These are phyloP conservation scores for Pseudobourletiella spinata DNA, from an alignment of 1,140 invertebrate genomes.

Conservation along the genomic window DNA sequence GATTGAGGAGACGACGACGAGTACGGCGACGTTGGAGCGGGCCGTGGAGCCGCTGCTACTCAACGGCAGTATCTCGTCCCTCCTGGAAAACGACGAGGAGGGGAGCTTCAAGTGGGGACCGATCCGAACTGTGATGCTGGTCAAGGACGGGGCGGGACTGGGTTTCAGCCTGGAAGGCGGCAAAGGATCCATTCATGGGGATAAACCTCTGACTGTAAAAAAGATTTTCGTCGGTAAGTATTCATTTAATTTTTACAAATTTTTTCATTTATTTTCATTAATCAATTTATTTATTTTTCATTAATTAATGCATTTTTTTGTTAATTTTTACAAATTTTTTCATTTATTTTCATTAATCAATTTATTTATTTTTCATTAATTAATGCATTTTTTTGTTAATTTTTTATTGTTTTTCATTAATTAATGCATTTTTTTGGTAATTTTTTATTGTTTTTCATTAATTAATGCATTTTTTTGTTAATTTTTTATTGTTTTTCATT, in stretches of 20 bases:
- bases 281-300: too few relatives aligned
- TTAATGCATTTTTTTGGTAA: too few relatives aligned
- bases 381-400: too few relatives aligned
- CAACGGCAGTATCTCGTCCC: conserved; percentile 18
- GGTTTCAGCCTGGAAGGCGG: conserved; percentile 90
- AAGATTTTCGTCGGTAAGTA: conserved; percentile 79
- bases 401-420: too few relatives aligned
- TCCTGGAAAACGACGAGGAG: conserved; percentile 33
- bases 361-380: too few relatives aligned
- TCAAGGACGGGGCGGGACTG: conserved; percentile 77
- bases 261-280: too few relatives aligned
- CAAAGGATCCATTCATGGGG: conserved; percentile 75
- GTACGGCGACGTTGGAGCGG: conserved; percentile 29
- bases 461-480: too few relatives aligned
- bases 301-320: too few relatives aligned
- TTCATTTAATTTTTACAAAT: background rate
- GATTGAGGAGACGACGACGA: conserved; percentile 33
- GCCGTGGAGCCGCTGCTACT: conserved; percentile 29
- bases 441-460: too few relatives aligned
- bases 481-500: too few relatives aligned
- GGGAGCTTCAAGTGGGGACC: conserved; percentile 33
- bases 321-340: too few relatives aligned
- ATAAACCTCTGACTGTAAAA: conserved; percentile 75
- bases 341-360: too few relatives aligned
- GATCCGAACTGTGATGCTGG: conserved; percentile 51